Conservation (phyloP, 2,888 invertebrate species). For the Kuschelorhynchus macadamiae region DNA sequence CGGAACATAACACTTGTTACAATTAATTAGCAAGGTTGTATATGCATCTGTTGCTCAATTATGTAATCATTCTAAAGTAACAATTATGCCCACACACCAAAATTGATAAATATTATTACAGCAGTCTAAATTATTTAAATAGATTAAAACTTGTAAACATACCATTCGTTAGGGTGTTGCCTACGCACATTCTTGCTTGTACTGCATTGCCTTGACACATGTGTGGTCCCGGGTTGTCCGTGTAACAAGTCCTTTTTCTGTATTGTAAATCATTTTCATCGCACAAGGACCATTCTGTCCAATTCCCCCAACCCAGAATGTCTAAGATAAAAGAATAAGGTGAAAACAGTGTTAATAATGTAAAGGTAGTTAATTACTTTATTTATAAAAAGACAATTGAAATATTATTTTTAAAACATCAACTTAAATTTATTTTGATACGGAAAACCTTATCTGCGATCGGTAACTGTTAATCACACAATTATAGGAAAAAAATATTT, state of each 20-base stretch:
- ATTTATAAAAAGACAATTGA: no score
- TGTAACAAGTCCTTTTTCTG: constrained; percentile 77
- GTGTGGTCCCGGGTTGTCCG: constrained; percentile 70
- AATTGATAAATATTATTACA: constrained; percentile 9
- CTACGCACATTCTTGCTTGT: constrained; percentile 78
- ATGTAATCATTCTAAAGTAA: constrained; percentile 17
- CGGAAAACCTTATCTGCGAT: no score
- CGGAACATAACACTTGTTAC: constrained; percentile 7
- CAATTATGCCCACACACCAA: constrained; percentile 16
- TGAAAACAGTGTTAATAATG: no score
- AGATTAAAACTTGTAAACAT: constrained; percentile 32
- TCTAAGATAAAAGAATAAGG: constrained; percentile 68
- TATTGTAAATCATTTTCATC: constrained; percentile 78
- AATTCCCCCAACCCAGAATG: constrained; percentile 81
- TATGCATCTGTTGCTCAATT: constrained; percentile 9
- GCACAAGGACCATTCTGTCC: constrained; percentile 81
- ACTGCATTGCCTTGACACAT: constrained; percentile 80
- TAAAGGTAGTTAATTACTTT: no score
- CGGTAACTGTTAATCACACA: no score
- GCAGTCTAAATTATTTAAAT: constrained; percentile 18
- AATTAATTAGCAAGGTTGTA: constrained; percentile 14
- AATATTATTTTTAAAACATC: no score
- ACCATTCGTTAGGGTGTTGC: constrained; percentile 54
- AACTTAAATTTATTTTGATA: no score
- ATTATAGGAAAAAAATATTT: no score